Percentiles rank a stretch among this genome's conserved stretches.
These are phyloP conservation scores for Connochaetes taurinus DNA, from an alignment of 2,113 vertebrate species.

Conservation along the genomic window DNA sequence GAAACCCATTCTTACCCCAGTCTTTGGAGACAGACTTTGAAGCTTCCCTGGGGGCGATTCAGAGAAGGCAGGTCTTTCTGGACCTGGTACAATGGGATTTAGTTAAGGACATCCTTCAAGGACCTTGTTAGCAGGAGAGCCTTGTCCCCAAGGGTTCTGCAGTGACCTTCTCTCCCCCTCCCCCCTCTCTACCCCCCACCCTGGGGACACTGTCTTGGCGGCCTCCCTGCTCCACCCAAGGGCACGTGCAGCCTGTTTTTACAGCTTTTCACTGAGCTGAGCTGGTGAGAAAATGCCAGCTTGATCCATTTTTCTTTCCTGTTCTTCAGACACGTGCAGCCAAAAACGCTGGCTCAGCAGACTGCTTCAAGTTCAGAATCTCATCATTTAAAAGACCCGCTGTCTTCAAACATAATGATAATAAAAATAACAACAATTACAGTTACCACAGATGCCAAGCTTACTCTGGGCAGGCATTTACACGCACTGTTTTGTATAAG, in stretches of 20 bases:
- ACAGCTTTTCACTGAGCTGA: slow-evolving; percentile 19
- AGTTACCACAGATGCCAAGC: rapidly evolving
- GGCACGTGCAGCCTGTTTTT: not conserved
- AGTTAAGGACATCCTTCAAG: not conserved
- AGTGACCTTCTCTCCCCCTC: not conserved
- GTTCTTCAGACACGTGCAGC: not conserved
- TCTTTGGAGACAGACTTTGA: not conserved
- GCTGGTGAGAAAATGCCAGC: slow-evolving; percentile 10
- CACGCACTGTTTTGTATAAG: rapidly evolving
- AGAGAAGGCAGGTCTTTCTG: not conserved
- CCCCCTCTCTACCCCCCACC: rapidly evolving
- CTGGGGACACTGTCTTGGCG: not conserved
- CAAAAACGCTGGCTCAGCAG: not conserved
- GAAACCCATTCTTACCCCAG: not conserved
- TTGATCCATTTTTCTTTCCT: slow-evolving; percentile 10
- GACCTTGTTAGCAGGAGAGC: not conserved
- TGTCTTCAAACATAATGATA: not conserved
- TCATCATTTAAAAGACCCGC: not conserved
- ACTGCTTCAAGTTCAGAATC: not conserved
- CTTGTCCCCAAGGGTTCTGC: not conserved
- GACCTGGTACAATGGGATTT: not conserved
- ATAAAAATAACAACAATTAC: not conserved
- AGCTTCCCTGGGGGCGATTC: not conserved
- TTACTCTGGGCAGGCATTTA: not conserved
- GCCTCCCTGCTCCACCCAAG: not conserved